These are phyloP conservation scores for Andrena dorsata DNA, from an alignment of 2,888 invertebrate genomes.

Conservation along the genomic window DNA sequence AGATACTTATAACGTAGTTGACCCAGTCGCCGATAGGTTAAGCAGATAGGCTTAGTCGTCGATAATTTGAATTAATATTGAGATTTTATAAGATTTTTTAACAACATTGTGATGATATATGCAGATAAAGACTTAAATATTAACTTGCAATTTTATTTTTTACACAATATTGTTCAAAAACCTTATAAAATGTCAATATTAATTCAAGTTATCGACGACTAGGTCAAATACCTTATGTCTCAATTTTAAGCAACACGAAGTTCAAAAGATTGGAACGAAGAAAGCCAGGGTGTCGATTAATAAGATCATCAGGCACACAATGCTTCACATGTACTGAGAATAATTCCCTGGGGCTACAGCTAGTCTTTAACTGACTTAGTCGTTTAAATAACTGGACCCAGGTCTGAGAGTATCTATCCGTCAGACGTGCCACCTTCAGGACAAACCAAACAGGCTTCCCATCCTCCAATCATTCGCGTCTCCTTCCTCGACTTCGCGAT, in stretches of 20 bases:
- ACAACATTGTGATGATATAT: too few species aligned
- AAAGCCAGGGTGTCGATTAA: conserved; percentile 40
- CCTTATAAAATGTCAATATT: too few species aligned
- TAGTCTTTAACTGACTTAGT: conserved; percentile 70
- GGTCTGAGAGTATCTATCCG: conserved; percentile 63
- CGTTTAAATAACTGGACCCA: conserved; percentile 71
- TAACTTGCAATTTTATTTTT: too few species aligned
- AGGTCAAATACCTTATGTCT: too few species aligned
- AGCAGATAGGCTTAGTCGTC: too few species aligned
- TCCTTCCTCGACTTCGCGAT: conserved; percentile 16
- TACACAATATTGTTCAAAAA: too few species aligned
- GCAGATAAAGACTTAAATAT: too few species aligned
- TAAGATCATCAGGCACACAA: conserved; percentile 66
- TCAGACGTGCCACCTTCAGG: conserved; percentile 64
- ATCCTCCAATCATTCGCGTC: conserved; percentile 22
- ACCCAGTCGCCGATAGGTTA: too few species aligned
- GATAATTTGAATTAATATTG: too few species aligned
- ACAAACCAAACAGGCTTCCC: conserved; percentile 54
- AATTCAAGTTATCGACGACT: too few species aligned
- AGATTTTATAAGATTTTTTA: too few species aligned
- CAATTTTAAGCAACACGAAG: not conserved
- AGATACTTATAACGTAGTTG: not conserved
- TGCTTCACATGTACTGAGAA: conserved; percentile 62
- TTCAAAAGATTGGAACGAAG: conserved; percentile 13
- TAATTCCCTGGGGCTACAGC: conserved; percentile 62